Evolutionary conservation across 1,140 invertebrate genomes (phyloP).

Genomic region (Pachypeltis micranthus): DNA sequence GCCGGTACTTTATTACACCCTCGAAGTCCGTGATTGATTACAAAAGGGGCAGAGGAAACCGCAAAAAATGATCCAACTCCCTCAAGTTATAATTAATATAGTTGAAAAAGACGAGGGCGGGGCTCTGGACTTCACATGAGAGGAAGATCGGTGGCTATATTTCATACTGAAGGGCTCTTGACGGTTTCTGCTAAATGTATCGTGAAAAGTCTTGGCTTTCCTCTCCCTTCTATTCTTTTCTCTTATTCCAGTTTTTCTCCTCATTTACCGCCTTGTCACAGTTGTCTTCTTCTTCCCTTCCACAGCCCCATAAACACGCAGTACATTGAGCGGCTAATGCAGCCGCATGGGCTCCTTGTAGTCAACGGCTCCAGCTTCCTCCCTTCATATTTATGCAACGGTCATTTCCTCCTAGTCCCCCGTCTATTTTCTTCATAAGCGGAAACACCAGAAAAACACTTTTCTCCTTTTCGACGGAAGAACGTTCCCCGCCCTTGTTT

Average conservation of each 20-base stretch:
- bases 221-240: not conserved
- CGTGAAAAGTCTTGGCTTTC: constrained; percentile 13
- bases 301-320: constrained; percentile 3
- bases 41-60: too few relatives aligned
- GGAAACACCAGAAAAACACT: too few relatives aligned
- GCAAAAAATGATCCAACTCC: too few relatives aligned
- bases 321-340: constrained; percentile 18
- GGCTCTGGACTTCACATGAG: not conserved
- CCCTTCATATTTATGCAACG: too few relatives aligned
- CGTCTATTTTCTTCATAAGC: too few relatives aligned
- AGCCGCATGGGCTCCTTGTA: constrained; percentile 9
- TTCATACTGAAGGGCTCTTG: too few relatives aligned
- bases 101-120: too few relatives aligned
- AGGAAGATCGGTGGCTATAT: too few relatives aligned
- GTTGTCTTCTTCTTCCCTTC: not conserved
- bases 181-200: constrained; percentile 17
- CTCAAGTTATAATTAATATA: too few relatives aligned
- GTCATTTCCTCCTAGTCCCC: too few relatives aligned
- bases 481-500: not conserved
- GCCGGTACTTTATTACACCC: too few relatives aligned
- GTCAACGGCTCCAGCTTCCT: not conserved
- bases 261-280: constrained; percentile 9
- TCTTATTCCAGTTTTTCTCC: constrained; percentile 16
- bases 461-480: not conserved
- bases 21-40: too few relatives aligned